Percentiles rank a stretch among this genome's conserved stretches.
phyloP scores from a whole-genome alignment of 2,113 vertebrate species.

The Protobothrops mucrosquamatus region DNA sequence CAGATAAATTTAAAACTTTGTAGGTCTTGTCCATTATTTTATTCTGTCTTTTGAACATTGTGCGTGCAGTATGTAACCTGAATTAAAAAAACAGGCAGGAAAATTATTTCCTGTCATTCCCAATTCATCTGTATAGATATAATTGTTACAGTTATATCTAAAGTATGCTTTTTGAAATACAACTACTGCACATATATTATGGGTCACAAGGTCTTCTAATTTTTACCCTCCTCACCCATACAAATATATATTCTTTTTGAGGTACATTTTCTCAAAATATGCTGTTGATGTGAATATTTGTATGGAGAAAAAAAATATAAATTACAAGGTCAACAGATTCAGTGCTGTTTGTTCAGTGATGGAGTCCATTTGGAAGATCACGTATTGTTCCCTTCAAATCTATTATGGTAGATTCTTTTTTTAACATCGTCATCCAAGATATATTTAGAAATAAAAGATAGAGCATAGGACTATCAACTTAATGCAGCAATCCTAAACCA shows the following conservation, averaged over 20 bases:
- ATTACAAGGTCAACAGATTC: not conserved
- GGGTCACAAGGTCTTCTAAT: not conserved
- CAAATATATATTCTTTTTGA: not conserved
- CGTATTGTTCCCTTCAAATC: not conserved
- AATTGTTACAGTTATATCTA: not conserved
- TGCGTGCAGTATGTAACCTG: not conserved
- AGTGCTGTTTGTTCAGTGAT: not conserved
- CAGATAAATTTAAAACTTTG: not conserved
- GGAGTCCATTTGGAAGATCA: not conserved
- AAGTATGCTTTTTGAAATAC: not conserved
- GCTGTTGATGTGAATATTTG: not conserved
- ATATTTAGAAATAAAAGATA: not conserved
- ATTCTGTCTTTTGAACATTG: not conserved
- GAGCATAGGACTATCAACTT: not conserved
- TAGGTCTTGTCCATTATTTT: not conserved
- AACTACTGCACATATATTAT: not conserved
- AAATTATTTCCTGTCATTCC: not conserved
- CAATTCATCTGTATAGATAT: not conserved
- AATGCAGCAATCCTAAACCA: not conserved
- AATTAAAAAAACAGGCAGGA: not conserved
- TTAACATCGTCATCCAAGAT: not conserved
- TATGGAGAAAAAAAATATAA: not conserved
- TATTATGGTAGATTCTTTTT: not conserved
- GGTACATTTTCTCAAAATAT: not conserved
- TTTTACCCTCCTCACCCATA: not conserved